Evolutionary conservation across 2,113 vertebrate genomes (phyloP).

Genomic region (Psittacus erithacus): DNA sequence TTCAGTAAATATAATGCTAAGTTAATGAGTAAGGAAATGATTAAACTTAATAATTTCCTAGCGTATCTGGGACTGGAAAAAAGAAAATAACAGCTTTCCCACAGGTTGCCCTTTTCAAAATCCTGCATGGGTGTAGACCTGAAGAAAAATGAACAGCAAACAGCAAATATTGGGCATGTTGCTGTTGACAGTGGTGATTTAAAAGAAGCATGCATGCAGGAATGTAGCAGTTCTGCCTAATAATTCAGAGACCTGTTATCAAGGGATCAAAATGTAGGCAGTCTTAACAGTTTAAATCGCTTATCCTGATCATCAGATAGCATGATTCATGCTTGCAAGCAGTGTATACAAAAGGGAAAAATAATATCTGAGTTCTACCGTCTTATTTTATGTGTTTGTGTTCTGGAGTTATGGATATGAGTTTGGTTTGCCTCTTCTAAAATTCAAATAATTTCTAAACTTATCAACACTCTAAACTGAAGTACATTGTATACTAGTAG

Average conservation of each 20-base stretch:
- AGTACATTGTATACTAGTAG: background rate
- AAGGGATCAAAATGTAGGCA: background rate
- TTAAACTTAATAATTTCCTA: conserved; percentile 45
- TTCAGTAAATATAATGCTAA: conserved; percentile 35
- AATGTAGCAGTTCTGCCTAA: background rate
- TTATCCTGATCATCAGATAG: background rate
- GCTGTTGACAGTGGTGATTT: background rate
- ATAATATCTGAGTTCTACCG: background rate
- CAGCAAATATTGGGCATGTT: background rate
- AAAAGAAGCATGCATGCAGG: background rate
- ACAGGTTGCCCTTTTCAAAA: conserved; percentile 15
- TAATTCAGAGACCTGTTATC: conserved; percentile 1
- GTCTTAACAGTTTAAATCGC: background rate
- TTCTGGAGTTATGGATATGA: background rate
- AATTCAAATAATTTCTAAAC: background rate
- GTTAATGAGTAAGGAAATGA: conserved; percentile 40
- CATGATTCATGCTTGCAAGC: background rate
- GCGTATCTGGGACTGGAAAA: background rate
- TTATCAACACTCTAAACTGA: background rate
- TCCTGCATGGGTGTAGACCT: background rate
- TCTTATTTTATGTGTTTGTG: background rate
- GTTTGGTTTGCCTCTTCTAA: background rate
- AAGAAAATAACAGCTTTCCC: conserved; percentile 27
- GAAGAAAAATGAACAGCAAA: background rate
- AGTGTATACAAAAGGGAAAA: background rate